These are phyloP conservation scores for Hybos culiciformis DNA, from an alignment of 2,888 invertebrate species.

Conservation along the genomic window DNA sequence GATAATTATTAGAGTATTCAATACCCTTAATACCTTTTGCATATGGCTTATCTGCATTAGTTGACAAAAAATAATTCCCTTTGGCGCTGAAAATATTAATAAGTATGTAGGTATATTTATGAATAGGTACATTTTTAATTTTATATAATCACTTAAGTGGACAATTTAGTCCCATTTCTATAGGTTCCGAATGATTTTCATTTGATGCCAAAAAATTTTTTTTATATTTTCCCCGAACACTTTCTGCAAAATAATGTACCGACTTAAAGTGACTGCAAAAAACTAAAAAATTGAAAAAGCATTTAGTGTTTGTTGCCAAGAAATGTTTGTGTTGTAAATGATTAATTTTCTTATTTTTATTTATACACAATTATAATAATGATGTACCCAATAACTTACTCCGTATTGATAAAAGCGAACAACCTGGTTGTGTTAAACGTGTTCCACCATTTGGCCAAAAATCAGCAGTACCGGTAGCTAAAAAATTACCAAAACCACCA, in stretches of 20 bases:
- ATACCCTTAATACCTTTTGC: no score
- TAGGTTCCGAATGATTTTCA: slow-evolving; percentile 24
- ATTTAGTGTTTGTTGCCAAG: no score
- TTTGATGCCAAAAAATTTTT: slow-evolving; percentile 37
- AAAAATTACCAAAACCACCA: slow-evolving; percentile 44
- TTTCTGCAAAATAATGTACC: slow-evolving; percentile 42
- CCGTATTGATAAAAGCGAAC: slow-evolving; percentile 27
- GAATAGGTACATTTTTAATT: not conserved
- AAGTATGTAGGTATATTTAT: not conserved
- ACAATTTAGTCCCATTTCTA: slow-evolving; percentile 8
- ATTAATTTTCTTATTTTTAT: not conserved
- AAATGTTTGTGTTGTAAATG: not conserved
- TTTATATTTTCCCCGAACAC: slow-evolving; percentile 19
- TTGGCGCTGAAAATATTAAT: not conserved
- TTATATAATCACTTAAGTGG: slow-evolving; percentile 3
- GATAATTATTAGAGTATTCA: no score
- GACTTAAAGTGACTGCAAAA: slow-evolving; percentile 43
- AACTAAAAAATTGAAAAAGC: slow-evolving; percentile 24
- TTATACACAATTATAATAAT: not conserved
- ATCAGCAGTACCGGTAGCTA: slow-evolving; percentile 52
- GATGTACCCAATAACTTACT: slow-evolving; percentile 10
- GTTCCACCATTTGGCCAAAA: slow-evolving; percentile 61
- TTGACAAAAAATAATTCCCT: slow-evolving; percentile 14
- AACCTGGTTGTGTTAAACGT: slow-evolving; percentile 56
- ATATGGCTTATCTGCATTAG: slow-evolving; percentile 12